phyloP scores from a whole-genome alignment of 1,140 invertebrate species.

The Luehdorfia chinensis region DNA sequence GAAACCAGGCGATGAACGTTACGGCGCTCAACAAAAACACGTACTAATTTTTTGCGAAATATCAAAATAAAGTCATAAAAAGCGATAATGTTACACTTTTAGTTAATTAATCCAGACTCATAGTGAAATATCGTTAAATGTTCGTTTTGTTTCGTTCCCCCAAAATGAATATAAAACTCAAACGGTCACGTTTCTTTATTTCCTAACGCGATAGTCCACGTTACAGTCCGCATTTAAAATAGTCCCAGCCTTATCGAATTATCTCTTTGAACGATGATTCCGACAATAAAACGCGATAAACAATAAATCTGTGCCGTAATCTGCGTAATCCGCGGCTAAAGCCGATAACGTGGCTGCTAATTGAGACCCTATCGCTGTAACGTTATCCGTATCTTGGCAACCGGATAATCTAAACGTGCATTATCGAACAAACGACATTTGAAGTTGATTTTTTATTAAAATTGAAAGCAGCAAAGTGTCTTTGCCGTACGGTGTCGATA shows the following conservation, averaged over 20 bases:
- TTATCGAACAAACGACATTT: conserved; percentile 23
- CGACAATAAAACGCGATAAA: conserved; percentile 45
- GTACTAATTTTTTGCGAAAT: no score
- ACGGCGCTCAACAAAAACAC: neutral
- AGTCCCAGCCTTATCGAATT: conserved; percentile 20
- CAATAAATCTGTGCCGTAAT: conserved; percentile 58
- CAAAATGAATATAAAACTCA: no score
- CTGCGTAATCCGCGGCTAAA: conserved; percentile 47
- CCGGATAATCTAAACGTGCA: conserved; percentile 39
- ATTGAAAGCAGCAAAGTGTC: no score
- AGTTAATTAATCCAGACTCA: no score
- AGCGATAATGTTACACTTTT: neutral
- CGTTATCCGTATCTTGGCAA: conserved; percentile 32
- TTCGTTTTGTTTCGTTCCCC: no score
- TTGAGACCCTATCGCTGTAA: conserved; percentile 40
- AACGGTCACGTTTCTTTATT: no score
- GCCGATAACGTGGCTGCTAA: conserved; percentile 38
- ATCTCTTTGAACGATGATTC: conserved; percentile 40
- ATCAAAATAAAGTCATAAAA: conserved; percentile 4
- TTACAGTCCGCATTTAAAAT: neutral
- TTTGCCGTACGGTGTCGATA: no score
- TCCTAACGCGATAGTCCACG: no score
- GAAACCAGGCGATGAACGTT: conserved; percentile 1
- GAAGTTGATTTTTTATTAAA: no score
- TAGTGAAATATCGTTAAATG: no score